phyloP scores from a whole-genome alignment of 2,113 vertebrate genomes.

The Phylloscopus trochiloides region DNA sequence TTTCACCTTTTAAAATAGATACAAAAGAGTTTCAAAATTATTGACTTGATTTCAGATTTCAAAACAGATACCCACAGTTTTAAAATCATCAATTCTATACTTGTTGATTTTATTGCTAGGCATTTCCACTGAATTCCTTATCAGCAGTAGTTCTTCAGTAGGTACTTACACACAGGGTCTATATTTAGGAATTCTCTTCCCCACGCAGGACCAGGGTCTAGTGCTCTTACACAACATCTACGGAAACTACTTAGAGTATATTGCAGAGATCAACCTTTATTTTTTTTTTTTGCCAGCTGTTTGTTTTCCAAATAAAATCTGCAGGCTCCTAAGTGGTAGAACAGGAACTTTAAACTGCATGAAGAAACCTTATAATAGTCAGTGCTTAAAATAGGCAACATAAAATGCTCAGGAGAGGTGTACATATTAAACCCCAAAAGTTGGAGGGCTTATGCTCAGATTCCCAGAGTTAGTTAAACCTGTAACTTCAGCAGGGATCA shows the following conservation, averaged over 20 bases:
- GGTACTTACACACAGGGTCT: not conserved
- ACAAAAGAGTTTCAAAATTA: not conserved
- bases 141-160: not conserved
- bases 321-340: not conserved
- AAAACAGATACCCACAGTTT: not conserved
- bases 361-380: not conserved
- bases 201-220: rapidly evolving
- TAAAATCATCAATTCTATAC: not conserved
- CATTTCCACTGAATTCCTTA: not conserved
- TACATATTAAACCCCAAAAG: not conserved
- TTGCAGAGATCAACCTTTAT: not conserved
- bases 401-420: not conserved
- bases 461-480: not conserved
- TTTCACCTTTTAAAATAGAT: not conserved
- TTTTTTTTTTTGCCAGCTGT: not conserved
- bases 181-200: not conserved
- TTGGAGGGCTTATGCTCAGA: not conserved
- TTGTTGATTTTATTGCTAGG: not conserved
- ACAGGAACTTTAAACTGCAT: not conserved
- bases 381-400: not conserved
- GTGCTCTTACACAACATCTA: not conserved
- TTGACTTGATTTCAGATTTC: not conserved
- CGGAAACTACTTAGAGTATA: not conserved
- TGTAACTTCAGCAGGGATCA: not conserved
- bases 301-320: not conserved